Base-by-base conservation (phyloP, 2,888 invertebrate genomes). In the Petrolisthes manimaculis region DNA sequence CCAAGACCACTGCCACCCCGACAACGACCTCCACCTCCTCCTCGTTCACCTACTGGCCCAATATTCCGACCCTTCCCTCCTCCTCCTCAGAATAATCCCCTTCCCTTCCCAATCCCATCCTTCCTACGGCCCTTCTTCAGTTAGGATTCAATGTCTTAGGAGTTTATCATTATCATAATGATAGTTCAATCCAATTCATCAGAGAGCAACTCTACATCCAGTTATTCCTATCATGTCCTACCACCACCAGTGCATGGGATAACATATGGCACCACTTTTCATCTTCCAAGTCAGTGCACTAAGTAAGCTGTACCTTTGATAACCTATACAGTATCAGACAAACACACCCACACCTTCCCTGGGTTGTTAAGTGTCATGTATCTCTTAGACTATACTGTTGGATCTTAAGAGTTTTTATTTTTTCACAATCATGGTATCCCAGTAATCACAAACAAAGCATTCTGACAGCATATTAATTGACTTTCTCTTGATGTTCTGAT, bases 121-220 rank as follows among this genome's bases (percentile, higher is more conserved):
- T 88, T 88, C 84, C 61, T 88, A n/a, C 69, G 88, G 55, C 79
- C 88, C 53, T 84, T 88, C 80, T 88, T 88, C 80, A 88, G 84
- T 71, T 88, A 88, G 80, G 54, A 21, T 77, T 51, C 37, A 37
- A 37, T 37, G 37, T 37, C 37, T 37, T 61, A 61, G 71, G 71
- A 6, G 71, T 71, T 21, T n/a, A n/a, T 14, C 21, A 14, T 71
- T n/a, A 21, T 21, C 71, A 71, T 71, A 71, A 61, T 61, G 18
- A 9, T 6, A n/a, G 6, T 71, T n/a, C 53, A 6, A 82, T 69
- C 55, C 51, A 56, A 3, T 56, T 61, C 14, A 18, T 24, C 61
- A 67, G 18, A 61, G 14, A 9, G 37, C 12, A 14, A 54, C 18
- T 79, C 37, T 55, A 6, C 4, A 9, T 61, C 9, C 56, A 81